Conservation (phyloP, 2,888 invertebrate genomes). For the Desoria tigrina region DNA sequence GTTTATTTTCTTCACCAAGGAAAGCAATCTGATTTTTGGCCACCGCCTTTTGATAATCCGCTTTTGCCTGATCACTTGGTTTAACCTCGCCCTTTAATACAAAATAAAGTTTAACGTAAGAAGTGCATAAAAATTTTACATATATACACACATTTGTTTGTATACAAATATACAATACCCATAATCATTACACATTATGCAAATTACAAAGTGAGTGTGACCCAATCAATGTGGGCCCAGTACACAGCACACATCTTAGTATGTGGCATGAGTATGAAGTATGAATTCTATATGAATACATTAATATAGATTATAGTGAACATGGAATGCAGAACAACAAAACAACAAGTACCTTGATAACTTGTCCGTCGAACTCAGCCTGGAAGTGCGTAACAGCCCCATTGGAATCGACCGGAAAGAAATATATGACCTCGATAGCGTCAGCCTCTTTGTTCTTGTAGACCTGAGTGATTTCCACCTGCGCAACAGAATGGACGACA, state of each 20-base stretch:
- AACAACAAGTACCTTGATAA: slow-evolving; percentile 33
- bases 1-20: slow-evolving; percentile 46
- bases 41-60: slow-evolving; percentile 48
- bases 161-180: no score
- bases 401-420: slow-evolving; percentile 50
- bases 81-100: slow-evolving; percentile 46
- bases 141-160: no score
- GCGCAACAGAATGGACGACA: slow-evolving; percentile 44
- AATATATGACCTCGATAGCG: slow-evolving; percentile 52
- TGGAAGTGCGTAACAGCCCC: slow-evolving; percentile 48
- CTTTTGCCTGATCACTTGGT: slow-evolving; percentile 46
- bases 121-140: no score
- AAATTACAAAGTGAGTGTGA: no score
- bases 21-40: slow-evolving; percentile 43
- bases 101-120: not conserved
- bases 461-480: slow-evolving; percentile 47
- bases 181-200: no score
- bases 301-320: no score
- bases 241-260: no score
- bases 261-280: no score
- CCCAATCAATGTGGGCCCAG: no score
- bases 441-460: slow-evolving; percentile 49
- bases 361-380: slow-evolving; percentile 44
- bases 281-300: no score
- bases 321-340: not conserved